Base-by-base conservation (phyloP, 2,113 vertebrate species). In the Thryonomys swinderianus region DNA sequence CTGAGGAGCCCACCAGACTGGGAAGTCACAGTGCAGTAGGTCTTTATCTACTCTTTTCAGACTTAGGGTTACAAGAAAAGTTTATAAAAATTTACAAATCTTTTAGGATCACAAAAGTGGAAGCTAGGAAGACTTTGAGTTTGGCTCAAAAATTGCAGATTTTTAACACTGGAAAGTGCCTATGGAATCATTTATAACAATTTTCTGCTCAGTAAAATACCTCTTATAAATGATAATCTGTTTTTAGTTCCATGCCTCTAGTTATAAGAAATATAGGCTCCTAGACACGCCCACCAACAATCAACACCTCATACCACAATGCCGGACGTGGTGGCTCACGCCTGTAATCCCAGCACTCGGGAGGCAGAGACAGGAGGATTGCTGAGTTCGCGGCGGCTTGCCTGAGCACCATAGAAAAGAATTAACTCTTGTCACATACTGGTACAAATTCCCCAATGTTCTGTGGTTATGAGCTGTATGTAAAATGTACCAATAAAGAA, bases 161-260 rank as follows among this genome's bases (percentile, higher is more conserved):
- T 73, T 95, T 62, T 73, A 80, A 73, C 83, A 95, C 88, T 64
- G 51, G 42, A 90, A 94, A 78, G 66, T 79, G 83, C 69, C 48
- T 92, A 86, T 25, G 81, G 67, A 96, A 71, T 88, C 81, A 95
- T 80, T 89, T 59, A 71, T 69, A 55, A 48, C 69, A 95, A 93
- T 69, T 34, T 83, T 82, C 71, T 79, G 32, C 40, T 61, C 71
- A 89, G 61, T 45, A 69, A 85, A 96, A 88, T 25, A 71, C 78
- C 45, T 73, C 66, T 83, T 73, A 85, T 51, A 96, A 91, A 90
- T 90, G 42, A 21, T 62, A 81, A 79, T 91, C 71, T 67, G 91
- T 95, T 82, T 95, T 95, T 95, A 82, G 78, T 74, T 67, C 78
- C 53, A 57, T 74, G 51, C 34, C 64, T 91, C 42, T 57, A 80